Evolutionary conservation across 2,113 vertebrate genomes (phyloP), one percentile per base, ranked within the genome.

Genomic region (Apteryx owenii): DNA sequence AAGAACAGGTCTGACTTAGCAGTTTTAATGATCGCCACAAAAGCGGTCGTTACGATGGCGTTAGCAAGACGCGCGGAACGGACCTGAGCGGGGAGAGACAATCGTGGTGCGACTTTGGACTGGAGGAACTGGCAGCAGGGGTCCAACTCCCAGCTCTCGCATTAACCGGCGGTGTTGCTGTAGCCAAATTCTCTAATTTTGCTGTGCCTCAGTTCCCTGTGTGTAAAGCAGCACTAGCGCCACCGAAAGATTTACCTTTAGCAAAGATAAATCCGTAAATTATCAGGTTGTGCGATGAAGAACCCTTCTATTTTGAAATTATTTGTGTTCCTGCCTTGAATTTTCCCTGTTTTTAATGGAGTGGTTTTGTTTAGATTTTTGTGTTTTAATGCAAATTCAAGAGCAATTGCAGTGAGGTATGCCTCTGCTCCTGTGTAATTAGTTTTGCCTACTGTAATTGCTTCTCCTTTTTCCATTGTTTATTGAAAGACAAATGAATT

Each of bases 381-480:
- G 53, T 46, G 69, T n/a, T 51, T 31, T 36, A 81, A 33, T 40
- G 80, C 71, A 25, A 50, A 70, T 71, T 42, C 51, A n/a, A 51
- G 77, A 71, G 54, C 42, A 23, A 2, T 70, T 38, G 72, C 94
- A 60, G 51, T 3, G n/a, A 94, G 89, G 54, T 46, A 7, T 17
- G 46, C 51, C 81, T 73, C 80, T 72, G 85, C 69, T 81, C 23
- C 38, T 56, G 19, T 86, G 82, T 76, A 85, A 95, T 96, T 92
- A 68, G 85, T 65, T 96, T 95, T 88, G 83, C 79, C 90, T 92
- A 4, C 85, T 93, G 77, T 84, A 90, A 96, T 78, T 92, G 93
- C 93, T 68, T 77, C 83, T 93, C 92, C 58, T 75, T 92, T 95
- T 72, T 12, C 88, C 73, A 44, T 88, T 87, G 90, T 92, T 95